phyloP scores from a whole-genome alignment of 2,797 vertebrate species.

The Acipenser ruthenus region DNA sequence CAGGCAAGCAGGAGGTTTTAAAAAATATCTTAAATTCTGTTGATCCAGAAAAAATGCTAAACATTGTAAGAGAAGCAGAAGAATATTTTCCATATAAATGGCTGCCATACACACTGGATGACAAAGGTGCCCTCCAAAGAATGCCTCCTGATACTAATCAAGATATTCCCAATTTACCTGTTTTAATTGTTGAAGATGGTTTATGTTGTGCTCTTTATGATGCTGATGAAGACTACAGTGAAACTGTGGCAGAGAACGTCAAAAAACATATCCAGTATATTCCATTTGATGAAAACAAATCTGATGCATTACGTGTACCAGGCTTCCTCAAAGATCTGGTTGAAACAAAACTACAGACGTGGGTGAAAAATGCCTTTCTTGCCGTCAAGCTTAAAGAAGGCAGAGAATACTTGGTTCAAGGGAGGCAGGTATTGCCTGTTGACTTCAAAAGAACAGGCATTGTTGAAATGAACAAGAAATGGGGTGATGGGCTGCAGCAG shows the following conservation, averaged over 20 bases:
- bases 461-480: slow-evolving; percentile 39
- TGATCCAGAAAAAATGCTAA: too few species aligned
- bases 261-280: slow-evolving; percentile 6
- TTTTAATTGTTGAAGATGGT: slow-evolving; percentile 18
- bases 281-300: slow-evolving; percentile 12
- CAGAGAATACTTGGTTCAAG: slow-evolving; percentile 33
- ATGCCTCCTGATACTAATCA: too few species aligned
- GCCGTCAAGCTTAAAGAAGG: slow-evolving; percentile 28
- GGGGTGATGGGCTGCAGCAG: slow-evolving; percentile 50
- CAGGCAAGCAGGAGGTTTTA: too few species aligned
- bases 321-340: slow-evolving; percentile 38
- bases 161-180: neutral
- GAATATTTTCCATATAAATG: too few species aligned
- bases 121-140: too few species aligned
- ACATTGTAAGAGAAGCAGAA: too few species aligned
- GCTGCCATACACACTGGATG: too few species aligned
- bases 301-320: slow-evolving; percentile 20
- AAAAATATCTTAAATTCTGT: too few species aligned
- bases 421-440: slow-evolving; percentile 31
- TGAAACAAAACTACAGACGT: slow-evolving; percentile 27
- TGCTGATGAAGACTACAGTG: slow-evolving; percentile 18
- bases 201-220: slow-evolving; percentile 17
- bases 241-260: slow-evolving; percentile 13
- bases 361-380: slow-evolving; percentile 44
- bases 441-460: slow-evolving; percentile 47